Evolutionary conservation across 1,140 invertebrate species (phyloP).

Genomic region (Apis dorsata): DNA sequence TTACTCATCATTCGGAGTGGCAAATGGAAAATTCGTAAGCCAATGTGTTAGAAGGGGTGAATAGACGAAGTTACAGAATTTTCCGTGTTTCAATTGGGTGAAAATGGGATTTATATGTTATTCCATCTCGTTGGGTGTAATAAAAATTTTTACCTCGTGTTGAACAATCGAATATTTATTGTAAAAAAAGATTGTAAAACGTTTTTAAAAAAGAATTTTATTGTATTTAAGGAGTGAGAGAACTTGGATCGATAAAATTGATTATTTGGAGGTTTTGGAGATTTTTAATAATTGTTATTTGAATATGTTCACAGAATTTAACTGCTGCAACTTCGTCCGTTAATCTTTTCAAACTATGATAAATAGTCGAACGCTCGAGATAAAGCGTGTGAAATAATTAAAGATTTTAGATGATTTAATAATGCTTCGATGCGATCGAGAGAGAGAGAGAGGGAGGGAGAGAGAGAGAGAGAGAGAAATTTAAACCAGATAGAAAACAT

Average conservation of each 20-base stretch:
- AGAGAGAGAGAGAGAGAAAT: neutral
- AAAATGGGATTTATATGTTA: neutral
- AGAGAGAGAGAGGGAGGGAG: too few species aligned
- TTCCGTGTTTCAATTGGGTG: too few species aligned
- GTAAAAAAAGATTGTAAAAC: too few species aligned
- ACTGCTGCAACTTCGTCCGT: slow-evolving; percentile 30
- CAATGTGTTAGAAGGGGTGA: slow-evolving; percentile 30
- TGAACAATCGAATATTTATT: too few species aligned
- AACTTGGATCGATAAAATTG: too few species aligned
- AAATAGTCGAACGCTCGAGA: slow-evolving; percentile 57
- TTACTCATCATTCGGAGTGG: slow-evolving; percentile 20
- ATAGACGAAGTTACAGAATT: slow-evolving; percentile 16
- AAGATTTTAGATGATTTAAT: slow-evolving; percentile 10
- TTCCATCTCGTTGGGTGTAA: too few species aligned
- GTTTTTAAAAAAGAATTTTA: too few species aligned
- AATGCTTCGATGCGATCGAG: neutral
- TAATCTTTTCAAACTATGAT: slow-evolving; percentile 35
- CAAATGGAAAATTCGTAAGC: slow-evolving; percentile 32
- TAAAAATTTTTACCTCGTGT: too few species aligned
- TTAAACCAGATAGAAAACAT: neutral
- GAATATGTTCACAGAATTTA: neutral
- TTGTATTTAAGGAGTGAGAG: too few species aligned
- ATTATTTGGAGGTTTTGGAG: too few species aligned
- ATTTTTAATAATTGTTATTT: too few species aligned
- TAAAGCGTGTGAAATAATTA: slow-evolving; percentile 24